Evolutionary conservation across 2,888 invertebrate genomes (phyloP).

Genomic region (Amblyjoppa proteus): DNA sequence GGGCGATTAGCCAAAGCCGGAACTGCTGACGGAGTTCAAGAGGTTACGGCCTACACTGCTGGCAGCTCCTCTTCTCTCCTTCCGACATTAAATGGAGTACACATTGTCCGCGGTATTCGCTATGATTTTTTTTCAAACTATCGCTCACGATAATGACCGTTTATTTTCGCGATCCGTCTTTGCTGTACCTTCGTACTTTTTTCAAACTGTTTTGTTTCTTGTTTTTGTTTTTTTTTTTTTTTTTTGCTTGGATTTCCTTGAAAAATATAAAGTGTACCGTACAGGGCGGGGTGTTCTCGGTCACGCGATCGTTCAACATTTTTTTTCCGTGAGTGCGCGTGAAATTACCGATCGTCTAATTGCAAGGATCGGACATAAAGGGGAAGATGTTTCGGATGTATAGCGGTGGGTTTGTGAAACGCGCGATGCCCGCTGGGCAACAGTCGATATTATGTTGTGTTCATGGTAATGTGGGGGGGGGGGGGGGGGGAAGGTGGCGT

Average conservation of each 20-base stretch:
- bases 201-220: background rate
- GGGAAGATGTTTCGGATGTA: background rate
- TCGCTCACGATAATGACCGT: background rate
- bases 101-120: background rate
- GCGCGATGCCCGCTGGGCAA: too few relatives aligned
- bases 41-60: conserved; percentile 73
- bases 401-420: background rate
- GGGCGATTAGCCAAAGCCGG: conserved; percentile 75
- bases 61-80: conserved; percentile 44
- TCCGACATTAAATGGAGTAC: conserved; percentile 13
- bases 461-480: background rate
- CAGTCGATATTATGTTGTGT: background rate
- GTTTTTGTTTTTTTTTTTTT: background rate
- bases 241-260: conserved; percentile 22
- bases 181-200: background rate
- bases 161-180: conserved; percentile 3
- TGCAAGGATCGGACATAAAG: background rate
- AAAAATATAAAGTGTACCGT: conserved; percentile 46
- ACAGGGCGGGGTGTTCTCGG: conserved; percentile 34
- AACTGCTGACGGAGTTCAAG: conserved; percentile 74
- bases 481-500: too few relatives aligned
- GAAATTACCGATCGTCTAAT: background rate
- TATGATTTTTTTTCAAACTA: background rate
- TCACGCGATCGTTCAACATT: conserved; percentile 53
- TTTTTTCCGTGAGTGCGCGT: background rate